Conservation (phyloP, 2,797 vertebrate genomes). For the Gallinago stenura region DNA sequence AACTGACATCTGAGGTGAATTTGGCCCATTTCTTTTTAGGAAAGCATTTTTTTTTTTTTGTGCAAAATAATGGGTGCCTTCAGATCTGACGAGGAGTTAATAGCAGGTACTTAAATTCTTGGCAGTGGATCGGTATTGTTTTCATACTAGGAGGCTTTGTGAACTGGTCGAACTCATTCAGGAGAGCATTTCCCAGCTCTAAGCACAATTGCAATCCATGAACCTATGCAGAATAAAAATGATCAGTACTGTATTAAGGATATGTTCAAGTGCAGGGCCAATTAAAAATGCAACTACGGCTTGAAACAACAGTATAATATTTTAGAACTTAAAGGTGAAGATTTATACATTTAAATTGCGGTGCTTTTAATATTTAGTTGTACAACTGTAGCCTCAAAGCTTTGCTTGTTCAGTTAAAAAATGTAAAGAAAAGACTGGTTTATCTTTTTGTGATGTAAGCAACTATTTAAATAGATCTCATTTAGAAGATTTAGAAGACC, state of each 20-base stretch:
- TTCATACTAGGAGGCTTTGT: conserved; percentile 32
- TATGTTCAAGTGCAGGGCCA: neutral
- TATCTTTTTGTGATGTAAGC: neutral
- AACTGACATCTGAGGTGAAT: conserved; percentile 22
- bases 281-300: neutral
- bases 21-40: conserved; percentile 3
- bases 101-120: conserved; percentile 47
- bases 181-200: conserved; percentile 11
- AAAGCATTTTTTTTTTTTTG: conserved; percentile 19
- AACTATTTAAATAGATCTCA: neutral
- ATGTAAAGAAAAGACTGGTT: neutral
- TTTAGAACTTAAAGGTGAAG: neutral
- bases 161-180: neutral
- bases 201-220: neutral
- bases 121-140: conserved; percentile 11
- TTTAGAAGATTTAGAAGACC: neutral
- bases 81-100: conserved; percentile 26
- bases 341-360: neutral
- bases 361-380: neutral
- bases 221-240: neutral
- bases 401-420: neutral
- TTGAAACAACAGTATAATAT: neutral
- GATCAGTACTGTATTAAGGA: neutral
- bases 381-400: neutral
- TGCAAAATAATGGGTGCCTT: conserved; percentile 24